Base-by-base conservation (phyloP, 1,140 invertebrate genomes). In the Drosophila busckii region DNA sequence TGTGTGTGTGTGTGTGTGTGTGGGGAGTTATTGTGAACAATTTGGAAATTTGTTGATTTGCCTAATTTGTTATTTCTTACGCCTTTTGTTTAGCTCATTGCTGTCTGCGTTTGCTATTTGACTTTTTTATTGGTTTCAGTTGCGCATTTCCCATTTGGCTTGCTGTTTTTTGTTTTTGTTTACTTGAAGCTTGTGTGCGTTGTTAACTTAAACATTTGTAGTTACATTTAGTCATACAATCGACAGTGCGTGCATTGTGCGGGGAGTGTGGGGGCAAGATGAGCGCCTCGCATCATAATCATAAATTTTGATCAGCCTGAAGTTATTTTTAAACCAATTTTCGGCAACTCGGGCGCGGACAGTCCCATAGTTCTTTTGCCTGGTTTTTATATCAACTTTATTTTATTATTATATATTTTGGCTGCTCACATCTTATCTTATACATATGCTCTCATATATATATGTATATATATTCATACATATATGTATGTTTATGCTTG, bases 261-360 rank as follows among this genome's bases (percentile, higher is more conserved):
- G 28, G n/a, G 2, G 16, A 9, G 8, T 32, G 16, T 34, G 6
- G 22, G 10, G n/a, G 25, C 35, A 34, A 37, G 49, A 40, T 37
- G 22, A 67, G 53, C 53, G 48, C n/a, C n/a, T n/a, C n/a, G 54
- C 63, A 64, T 64, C 53, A 83, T 75, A 62, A 63, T 54, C 75
- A 67, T 82, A 80, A 82, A 80, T 82, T 80, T 59, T 32, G 41
- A 65, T 80, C 58, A 67, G 49, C 54, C 44, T 80, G 55, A 42
- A 75, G 83, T 82, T 82, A 82, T 82, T 82, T 82, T 82, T 83
- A 82, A 83, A 70, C 69, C 60, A 65, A 82, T 83, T 80, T 62
- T 54, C 73, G 53, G 41, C 45, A 37, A 20, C 9, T 60, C 38
- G n/a, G n/a, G n/a, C n/a, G n/a, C n/a, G n/a, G n/a, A n/a, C n/a